These are phyloP conservation scores for Pachycephus smyrnensis DNA, from an alignment of 2,888 invertebrate genomes.

Conservation along the genomic window DNA sequence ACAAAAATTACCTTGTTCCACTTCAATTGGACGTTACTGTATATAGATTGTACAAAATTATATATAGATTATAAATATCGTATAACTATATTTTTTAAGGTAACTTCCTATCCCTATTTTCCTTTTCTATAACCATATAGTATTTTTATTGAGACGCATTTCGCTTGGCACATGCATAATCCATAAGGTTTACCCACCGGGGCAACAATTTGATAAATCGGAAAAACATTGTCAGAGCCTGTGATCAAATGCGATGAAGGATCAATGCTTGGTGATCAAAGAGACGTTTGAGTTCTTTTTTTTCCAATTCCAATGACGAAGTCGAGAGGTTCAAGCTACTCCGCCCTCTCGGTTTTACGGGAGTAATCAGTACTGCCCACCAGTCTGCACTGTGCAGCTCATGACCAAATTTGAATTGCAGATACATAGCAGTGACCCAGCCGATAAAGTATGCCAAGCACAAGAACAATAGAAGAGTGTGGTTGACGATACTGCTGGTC, in stretches of 20 bases:
- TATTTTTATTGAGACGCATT: not conserved
- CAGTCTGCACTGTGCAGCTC: slow-evolving; percentile 14
- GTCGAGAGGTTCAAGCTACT: not conserved
- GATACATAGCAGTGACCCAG: slow-evolving; percentile 98
- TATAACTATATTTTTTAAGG: no score
- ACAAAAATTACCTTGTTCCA: no score
- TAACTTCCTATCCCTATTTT: no score
- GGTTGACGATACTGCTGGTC: slow-evolving; percentile 93
- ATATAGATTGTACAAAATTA: no score
- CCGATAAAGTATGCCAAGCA: slow-evolving; percentile 99
- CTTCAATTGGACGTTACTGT: no score
- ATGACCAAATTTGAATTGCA: slow-evolving; percentile 68
- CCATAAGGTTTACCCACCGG: no score
- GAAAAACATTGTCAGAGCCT: not conserved
- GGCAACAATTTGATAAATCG: not conserved
- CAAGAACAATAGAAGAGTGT: slow-evolving; percentile 94
- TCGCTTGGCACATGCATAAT: not conserved
- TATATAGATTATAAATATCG: no score
- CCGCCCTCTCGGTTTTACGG: slow-evolving; percentile 20
- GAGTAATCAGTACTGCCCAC: slow-evolving; percentile 20
- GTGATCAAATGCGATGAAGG: not conserved
- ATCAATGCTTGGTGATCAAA: not conserved
- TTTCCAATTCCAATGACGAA: not conserved
- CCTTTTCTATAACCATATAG: not conserved
- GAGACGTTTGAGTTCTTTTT: not conserved